Evolutionary conservation across 2,113 vertebrate genomes (phyloP).

Genomic region (Petroica traversi): DNA sequence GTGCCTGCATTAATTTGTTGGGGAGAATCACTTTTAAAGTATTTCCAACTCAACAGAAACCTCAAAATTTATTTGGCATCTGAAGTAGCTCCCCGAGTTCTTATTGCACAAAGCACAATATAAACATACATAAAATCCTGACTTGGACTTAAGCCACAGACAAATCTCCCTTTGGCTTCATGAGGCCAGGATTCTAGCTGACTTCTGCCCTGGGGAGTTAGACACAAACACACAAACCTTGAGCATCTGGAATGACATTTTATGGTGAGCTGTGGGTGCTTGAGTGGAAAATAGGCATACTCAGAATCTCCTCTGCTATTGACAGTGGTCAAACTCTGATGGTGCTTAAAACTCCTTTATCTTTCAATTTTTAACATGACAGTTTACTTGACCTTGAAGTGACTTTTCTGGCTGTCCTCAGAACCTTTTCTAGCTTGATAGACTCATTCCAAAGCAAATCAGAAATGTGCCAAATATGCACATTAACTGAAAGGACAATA

Average conservation of each 20-base stretch:
- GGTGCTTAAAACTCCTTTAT: background rate
- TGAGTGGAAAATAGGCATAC: background rate
- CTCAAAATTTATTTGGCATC: background rate
- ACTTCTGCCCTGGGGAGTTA: background rate
- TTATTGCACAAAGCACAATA: background rate
- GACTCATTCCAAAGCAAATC: background rate
- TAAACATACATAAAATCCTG: background rate
- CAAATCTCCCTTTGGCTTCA: background rate
- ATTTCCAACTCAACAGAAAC: constrained; percentile 10
- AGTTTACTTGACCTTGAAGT: background rate
- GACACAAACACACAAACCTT: background rate
- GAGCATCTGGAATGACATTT: background rate
- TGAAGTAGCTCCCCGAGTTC: constrained; percentile 15
- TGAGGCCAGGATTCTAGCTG: background rate
- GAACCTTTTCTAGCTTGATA: background rate
- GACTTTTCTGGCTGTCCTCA: background rate
- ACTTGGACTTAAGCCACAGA: background rate
- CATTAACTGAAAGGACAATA: background rate
- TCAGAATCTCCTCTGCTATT: background rate
- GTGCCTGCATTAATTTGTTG: constrained; percentile 24
- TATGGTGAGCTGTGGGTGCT: background rate
- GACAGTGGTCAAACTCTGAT: background rate
- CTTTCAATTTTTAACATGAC: background rate
- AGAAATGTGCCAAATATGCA: fast-evolving
- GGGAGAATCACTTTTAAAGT: constrained; percentile 3